Evolutionary conservation across 2,797 vertebrate genomes (phyloP).

Genomic region (Otolemur crassicaudatus): DNA sequence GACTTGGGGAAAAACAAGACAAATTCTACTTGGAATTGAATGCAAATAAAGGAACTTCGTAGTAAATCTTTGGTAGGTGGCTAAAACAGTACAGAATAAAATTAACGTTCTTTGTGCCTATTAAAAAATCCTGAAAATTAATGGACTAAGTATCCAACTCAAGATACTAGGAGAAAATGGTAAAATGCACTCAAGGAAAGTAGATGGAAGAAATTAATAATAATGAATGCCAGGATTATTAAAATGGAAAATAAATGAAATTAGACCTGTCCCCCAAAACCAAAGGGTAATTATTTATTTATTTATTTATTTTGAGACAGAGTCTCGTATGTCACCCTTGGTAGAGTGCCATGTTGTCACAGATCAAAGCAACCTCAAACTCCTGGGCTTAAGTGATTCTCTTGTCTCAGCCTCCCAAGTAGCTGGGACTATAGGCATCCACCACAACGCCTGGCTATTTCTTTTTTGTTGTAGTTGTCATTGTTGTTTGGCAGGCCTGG

Average conservation of each 20-base stretch:
- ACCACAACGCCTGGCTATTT: too few relatives aligned
- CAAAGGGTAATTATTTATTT: background rate
- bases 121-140: background rate
- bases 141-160: slow-evolving; percentile 37
- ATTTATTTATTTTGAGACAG: background rate
- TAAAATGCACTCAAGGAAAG: background rate
- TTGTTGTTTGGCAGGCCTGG: too few relatives aligned
- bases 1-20: slow-evolving; percentile 16
- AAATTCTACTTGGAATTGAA: slow-evolving; percentile 36
- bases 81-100: slow-evolving; percentile 44
- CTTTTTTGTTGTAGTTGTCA: too few relatives aligned
- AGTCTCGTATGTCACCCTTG: too few relatives aligned
- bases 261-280: background rate
- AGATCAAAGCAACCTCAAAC: too few relatives aligned
- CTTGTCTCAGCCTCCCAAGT: too few relatives aligned
- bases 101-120: background rate
- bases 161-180: background rate
- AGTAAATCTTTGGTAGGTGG: slow-evolving; percentile 19
- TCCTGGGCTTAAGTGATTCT: too few relatives aligned
- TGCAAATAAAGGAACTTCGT: slow-evolving; percentile 30
- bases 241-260: slow-evolving; percentile 32
- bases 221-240: background rate
- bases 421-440: too few relatives aligned
- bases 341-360: too few relatives aligned
- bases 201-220: slow-evolving; percentile 25